Evolutionary conservation across 2,797 vertebrate genomes (phyloP).

Genomic region (Pelochelys cantorii): DNA sequence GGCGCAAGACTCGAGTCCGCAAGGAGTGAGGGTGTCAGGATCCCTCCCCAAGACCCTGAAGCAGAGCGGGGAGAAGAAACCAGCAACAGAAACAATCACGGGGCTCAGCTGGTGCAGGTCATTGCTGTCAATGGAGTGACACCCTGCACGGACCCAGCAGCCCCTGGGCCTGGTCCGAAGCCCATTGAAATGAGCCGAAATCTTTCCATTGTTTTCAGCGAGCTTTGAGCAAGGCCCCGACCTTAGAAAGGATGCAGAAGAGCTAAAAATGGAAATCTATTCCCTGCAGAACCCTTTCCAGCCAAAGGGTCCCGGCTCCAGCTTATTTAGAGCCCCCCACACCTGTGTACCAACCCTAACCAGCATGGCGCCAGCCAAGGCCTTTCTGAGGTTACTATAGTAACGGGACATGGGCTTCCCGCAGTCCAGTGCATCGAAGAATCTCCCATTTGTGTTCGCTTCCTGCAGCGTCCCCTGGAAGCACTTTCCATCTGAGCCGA

Average conservation of each 20-base stretch:
- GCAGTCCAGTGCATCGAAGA: not conserved
- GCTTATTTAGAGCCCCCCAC: too few species aligned
- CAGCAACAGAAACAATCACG: not conserved
- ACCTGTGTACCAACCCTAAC: not conserved
- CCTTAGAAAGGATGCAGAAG: not conserved
- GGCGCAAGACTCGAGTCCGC: not conserved
- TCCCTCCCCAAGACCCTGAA: not conserved
- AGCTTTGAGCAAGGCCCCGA: not conserved
- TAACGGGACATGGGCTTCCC: not conserved
- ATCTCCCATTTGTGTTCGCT: not conserved
- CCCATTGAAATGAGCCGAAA: not conserved
- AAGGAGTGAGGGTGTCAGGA: not conserved
- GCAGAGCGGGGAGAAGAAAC: not conserved
- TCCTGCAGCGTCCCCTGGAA: not conserved
- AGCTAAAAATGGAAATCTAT: not conserved
- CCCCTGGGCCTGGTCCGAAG: not conserved
- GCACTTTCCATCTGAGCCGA: not conserved
- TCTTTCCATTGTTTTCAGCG: not conserved
- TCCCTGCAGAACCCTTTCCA: not conserved
- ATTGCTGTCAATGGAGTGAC: not conserved
- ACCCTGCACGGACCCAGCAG: not conserved
- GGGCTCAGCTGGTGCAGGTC: not conserved
- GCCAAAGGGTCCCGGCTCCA: not conserved
- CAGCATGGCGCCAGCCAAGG: not conserved
- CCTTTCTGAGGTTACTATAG: not conserved